Evolutionary conservation across 2,888 invertebrate species (phyloP).

Genomic region (Sceliomorpha sp.): DNA sequence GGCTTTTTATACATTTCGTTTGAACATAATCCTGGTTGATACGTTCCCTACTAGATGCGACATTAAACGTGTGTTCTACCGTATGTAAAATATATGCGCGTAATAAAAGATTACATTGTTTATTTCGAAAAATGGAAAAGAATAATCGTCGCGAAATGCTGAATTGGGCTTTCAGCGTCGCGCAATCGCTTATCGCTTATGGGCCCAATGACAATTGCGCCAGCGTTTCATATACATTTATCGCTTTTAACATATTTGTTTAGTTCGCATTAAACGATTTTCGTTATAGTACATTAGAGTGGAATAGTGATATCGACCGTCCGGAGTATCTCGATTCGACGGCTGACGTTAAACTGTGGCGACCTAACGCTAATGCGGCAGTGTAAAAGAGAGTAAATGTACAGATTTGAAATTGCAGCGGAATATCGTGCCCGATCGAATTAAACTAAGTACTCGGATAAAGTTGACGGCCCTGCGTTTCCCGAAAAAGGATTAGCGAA

Average conservation of each 20-base stretch:
- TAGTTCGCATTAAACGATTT: slow-evolving; percentile 41
- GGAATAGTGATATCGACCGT: slow-evolving; percentile 33
- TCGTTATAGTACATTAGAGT: slow-evolving; percentile 50
- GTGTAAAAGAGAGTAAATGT: slow-evolving; percentile 21
- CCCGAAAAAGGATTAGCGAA: slow-evolving; percentile 12
- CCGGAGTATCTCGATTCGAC: slow-evolving; percentile 21
- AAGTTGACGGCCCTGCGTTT: slow-evolving; percentile 8
- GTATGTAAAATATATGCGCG: no score
- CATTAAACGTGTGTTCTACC: no score
- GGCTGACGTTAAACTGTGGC: slow-evolving; percentile 21
- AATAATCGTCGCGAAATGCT: no score
- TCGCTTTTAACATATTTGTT: slow-evolving; percentile 12
- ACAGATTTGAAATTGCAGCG: slow-evolving; percentile 9
- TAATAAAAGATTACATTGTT: no score
- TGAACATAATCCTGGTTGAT: no score
- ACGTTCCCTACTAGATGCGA: no score
- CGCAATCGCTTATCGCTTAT: background rate
- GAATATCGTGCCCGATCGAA: slow-evolving; percentile 11
- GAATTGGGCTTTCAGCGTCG: background rate
- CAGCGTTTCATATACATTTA: background rate
- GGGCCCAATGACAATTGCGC: background rate
- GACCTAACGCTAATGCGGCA: slow-evolving; percentile 10
- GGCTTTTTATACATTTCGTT: no score
- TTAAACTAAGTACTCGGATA: slow-evolving; percentile 22
- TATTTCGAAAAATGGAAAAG: no score